Evolutionary conservation across 2,888 invertebrate species (phyloP).

Genomic region (Lepeophtheirus nordmannii): DNA sequence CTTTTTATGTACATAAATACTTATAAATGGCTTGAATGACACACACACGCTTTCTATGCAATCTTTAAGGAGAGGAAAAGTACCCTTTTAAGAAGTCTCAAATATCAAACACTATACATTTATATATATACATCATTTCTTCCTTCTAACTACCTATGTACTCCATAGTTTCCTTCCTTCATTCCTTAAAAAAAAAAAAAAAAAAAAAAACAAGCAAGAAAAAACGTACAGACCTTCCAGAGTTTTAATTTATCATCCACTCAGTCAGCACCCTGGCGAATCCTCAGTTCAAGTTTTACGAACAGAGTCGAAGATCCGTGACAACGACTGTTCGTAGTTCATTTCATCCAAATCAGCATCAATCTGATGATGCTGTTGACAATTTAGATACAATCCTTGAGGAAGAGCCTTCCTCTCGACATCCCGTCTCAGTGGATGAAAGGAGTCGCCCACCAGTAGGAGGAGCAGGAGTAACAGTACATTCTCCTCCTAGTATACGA

Average conservation of each 20-base stretch:
- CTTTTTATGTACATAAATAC: no score
- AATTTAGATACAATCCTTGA: neutral
- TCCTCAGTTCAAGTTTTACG: neutral
- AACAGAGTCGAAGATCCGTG: neutral
- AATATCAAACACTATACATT: neutral
- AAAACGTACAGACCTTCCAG: no score
- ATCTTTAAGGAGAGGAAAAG: neutral
- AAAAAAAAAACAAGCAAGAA: no score
- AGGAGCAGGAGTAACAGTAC: no score
- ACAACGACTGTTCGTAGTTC: neutral
- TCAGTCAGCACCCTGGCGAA: neutral
- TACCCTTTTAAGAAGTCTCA: neutral
- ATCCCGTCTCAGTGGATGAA: constrained; percentile 1
- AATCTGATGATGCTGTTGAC: neutral
- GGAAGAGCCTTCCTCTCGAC: neutral
- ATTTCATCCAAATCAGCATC: no score
- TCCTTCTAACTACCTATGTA: no score
- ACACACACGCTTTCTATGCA: no score
- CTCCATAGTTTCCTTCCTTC: no score
- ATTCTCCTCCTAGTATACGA: no score
- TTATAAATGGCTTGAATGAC: no score
- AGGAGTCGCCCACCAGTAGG: neutral
- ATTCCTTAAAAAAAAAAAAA: no score
- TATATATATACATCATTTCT: no score
- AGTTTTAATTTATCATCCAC: neutral